phyloP scores from a whole-genome alignment of 1,140 invertebrate species.

The Leptopilina clavipes region DNA sequence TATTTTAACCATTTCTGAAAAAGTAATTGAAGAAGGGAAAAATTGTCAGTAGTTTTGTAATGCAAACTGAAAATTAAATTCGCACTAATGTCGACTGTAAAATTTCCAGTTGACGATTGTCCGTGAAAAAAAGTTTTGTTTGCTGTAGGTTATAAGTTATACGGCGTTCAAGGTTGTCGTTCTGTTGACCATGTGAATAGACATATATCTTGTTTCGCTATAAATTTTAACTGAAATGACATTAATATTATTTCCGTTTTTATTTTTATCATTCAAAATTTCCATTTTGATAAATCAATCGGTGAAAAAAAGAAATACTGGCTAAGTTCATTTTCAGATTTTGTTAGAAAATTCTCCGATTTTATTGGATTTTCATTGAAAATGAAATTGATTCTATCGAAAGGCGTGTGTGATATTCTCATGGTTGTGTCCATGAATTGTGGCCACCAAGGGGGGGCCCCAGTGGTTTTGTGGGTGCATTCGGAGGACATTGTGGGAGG shows the following conservation, averaged over 20 bases:
- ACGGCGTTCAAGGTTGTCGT: neutral
- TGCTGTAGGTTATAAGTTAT: conserved; percentile 21
- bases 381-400: too few relatives aligned
- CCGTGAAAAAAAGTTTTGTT: conserved; percentile 15
- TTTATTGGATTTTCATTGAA: too few relatives aligned
- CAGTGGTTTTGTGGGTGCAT: conserved; percentile 19
- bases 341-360: too few relatives aligned
- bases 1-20: neutral
- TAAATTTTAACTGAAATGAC: neutral
- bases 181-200: neutral
- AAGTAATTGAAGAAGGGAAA: neutral
- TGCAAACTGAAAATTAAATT: too few relatives aligned
- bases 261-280: too few relatives aligned
- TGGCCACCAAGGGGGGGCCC: neutral
- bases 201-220: neutral
- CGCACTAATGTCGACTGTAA: too few relatives aligned
- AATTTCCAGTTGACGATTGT: conserved; percentile 12
- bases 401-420: too few relatives aligned
- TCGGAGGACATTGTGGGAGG: neutral
- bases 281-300: too few relatives aligned
- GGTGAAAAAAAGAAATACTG: too few relatives aligned
- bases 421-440: conserved; percentile 41
- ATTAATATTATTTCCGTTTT: neutral
- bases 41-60: neutral
- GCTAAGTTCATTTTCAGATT: too few relatives aligned